phyloP scores from a whole-genome alignment of 1,140 invertebrate species.

The Microplitis mediator region DNA sequence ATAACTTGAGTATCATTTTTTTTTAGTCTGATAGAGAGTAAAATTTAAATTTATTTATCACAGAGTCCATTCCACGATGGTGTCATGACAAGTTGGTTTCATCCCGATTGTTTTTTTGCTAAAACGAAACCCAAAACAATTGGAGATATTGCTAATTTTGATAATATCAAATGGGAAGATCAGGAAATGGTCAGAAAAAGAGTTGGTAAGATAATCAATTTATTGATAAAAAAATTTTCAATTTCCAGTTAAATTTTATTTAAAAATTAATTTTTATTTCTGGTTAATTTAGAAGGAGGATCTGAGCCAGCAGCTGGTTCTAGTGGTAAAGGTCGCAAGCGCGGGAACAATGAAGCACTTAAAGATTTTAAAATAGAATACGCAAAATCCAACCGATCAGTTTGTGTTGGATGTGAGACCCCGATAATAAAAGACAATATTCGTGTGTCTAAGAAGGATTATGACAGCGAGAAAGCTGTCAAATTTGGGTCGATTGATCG shows the following conservation, averaged over 20 bases:
- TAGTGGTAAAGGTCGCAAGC: constrained; percentile 58
- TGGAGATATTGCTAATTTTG: constrained; percentile 85
- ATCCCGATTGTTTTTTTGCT: constrained; percentile 86
- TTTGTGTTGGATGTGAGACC: constrained; percentile 83
- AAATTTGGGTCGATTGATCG: constrained; percentile 80
- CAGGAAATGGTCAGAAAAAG: constrained; percentile 81
- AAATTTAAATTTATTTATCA: constrained; percentile 9
- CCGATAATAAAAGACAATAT: constrained; percentile 86
- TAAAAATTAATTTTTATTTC: no score
- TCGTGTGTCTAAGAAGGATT: constrained; percentile 86
- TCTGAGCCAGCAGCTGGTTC: constrained; percentile 9
- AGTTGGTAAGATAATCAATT: constrained; percentile 66
- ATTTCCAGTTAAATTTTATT: no score
- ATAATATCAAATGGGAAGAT: constrained; percentile 83
- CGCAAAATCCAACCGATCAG: constrained; percentile 83
- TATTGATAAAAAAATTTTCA: constrained; percentile 7
- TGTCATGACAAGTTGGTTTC: constrained; percentile 88
- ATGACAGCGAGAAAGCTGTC: constrained; percentile 77
- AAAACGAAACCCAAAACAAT: constrained; percentile 76
- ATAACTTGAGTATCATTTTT: no score
- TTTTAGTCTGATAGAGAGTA: constrained; percentile 20
- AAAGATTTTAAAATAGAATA: constrained; percentile 85
- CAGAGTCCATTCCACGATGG: constrained; percentile 92
- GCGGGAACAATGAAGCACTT: constrained; percentile 49
- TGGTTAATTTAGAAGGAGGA: constrained; percentile 15